A percentile compares a stretch with the other conserved stretches of the same genome.
phyloP scores from a whole-genome alignment of 2,888 invertebrate genomes.

The Dermolepida albohirtum region DNA sequence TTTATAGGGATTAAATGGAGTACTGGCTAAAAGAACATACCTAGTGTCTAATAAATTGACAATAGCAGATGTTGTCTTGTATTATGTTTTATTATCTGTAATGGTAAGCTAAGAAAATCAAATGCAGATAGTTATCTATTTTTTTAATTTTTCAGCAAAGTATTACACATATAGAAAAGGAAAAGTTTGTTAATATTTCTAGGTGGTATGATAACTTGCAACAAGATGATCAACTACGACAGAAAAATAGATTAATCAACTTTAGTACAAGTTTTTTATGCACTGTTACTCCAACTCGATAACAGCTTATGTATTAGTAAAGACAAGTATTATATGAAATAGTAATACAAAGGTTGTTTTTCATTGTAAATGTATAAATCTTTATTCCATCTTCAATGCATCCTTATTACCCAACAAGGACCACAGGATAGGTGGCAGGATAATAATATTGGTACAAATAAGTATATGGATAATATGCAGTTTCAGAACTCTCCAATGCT shows the following conservation, averaged over 20 bases:
- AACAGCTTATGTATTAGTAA: conserved; percentile 47
- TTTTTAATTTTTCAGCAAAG: conserved; percentile 69
- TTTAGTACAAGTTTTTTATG: conserved; percentile 64
- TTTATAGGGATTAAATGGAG: conserved; percentile 69
- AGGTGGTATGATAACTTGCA: conserved; percentile 85
- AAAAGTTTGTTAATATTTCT: conserved; percentile 76
- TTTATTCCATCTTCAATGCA: background rate
- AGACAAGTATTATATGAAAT: conserved; percentile 29
- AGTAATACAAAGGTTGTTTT: too few relatives aligned
- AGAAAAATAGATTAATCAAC: conserved; percentile 65
- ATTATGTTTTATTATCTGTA: conserved; percentile 74
- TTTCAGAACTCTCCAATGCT: conserved; percentile 48
- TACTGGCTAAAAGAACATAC: conserved; percentile 69
- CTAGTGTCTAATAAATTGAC: conserved; percentile 71
- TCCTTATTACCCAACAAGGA: conserved; percentile 44
- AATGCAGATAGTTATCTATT: conserved; percentile 47
- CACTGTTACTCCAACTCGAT: conserved; percentile 54
- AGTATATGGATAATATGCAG: conserved; percentile 46
- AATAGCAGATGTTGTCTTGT: conserved; percentile 77
- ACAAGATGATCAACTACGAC: conserved; percentile 73
- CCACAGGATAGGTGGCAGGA: conserved; percentile 43
- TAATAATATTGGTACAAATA: conserved; percentile 46
- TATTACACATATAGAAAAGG: conserved; percentile 74
- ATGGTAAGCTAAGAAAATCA: conserved; percentile 69
- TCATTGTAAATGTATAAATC: too few relatives aligned